These are phyloP conservation scores for Holocentrus rufus DNA, from an alignment of 2,797 vertebrate genomes.

Conservation along the genomic window DNA sequence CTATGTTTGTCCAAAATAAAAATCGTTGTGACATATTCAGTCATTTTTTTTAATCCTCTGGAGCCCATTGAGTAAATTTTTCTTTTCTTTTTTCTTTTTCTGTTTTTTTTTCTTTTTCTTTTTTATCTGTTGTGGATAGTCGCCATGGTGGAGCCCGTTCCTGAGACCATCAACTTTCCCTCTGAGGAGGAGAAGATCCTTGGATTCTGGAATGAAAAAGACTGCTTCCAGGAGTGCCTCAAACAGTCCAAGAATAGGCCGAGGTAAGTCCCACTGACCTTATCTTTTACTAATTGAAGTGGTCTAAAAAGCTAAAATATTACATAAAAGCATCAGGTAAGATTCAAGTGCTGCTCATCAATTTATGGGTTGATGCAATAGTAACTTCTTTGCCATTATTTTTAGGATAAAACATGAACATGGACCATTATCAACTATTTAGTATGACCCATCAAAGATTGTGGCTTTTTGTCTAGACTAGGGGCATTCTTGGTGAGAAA, in stretches of 20 bases:
- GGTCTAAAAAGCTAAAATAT: not conserved
- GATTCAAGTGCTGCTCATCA: not conserved
- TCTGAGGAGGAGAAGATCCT: constrained; percentile 92
- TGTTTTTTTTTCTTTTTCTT: too few species aligned
- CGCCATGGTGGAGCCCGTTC: constrained; percentile 92
- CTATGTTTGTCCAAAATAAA: too few species aligned
- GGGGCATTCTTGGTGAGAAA: not conserved
- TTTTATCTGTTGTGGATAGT: constrained; percentile 45
- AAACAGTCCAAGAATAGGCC: constrained; percentile 94
- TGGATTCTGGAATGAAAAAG: constrained; percentile 87
- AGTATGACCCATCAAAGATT: too few species aligned
- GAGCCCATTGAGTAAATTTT: too few species aligned
- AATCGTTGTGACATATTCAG: not conserved
- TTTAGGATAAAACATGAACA: too few species aligned
- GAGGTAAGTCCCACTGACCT: constrained; percentile 78
- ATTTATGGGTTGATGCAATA: not conserved
- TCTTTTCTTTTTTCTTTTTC: not conserved
- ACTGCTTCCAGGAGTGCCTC: constrained; percentile 94
- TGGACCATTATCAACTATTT: too few species aligned
- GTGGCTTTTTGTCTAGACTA: too few species aligned
- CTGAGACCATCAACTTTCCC: constrained; percentile 92
- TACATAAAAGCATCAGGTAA: not conserved
- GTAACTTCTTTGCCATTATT: too few species aligned
- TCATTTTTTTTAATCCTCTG: too few species aligned
- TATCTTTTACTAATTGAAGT: not conserved